Evolutionary conservation across 2,888 invertebrate genomes (phyloP), one percentile per base, ranked within the genome.

Genomic region (Achlya flavicornis): DNA sequence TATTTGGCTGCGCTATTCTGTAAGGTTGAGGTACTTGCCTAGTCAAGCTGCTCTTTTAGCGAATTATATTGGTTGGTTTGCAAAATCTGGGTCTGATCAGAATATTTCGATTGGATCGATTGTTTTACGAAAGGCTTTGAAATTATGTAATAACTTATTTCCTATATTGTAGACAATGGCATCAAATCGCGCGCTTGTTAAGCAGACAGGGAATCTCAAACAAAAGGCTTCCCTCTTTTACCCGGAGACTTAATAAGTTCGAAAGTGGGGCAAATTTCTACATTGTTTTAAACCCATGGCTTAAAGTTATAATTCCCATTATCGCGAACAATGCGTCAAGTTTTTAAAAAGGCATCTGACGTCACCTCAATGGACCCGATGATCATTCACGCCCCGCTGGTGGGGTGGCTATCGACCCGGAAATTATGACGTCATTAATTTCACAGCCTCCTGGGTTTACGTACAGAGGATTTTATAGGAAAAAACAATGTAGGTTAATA

Each of bases 381-480:
- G 81, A 86, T 85, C 85, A 81, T 80, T 85, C 83, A 86, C 85
- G 82, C 81, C 74, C 76, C 73, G 78, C 72, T 77, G 74, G 71
- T 76, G 75, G 84, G 84, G 84, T 86, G 86, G 72, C 72, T 82
- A 82, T 64, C 84, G 87, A 85, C 86, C 86, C 86, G 89, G 87
- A 91, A 90, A 87, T 88, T 87, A 90, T 91, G 87, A 90, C 86
- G 88, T 87, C 90, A 89, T 91, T 87, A 88, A 90, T 89, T 90
- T 89, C 80, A 88, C 84, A 83, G 77, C 74, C 74, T 72, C 70
- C 69, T 77, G 76, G 74, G 57, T 63, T 61, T 68, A 65, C 72
- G 73, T 75, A 63, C 61, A 63, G 66, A 69, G 74, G 77, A 78
- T 77, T 73, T 79, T 74, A 72, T 73, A 72, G 65, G 69, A 63